Evolutionary conservation across 2,888 invertebrate genomes (phyloP), one percentile per base, ranked within the genome.

Genomic region (Dryomyza anilis): DNA sequence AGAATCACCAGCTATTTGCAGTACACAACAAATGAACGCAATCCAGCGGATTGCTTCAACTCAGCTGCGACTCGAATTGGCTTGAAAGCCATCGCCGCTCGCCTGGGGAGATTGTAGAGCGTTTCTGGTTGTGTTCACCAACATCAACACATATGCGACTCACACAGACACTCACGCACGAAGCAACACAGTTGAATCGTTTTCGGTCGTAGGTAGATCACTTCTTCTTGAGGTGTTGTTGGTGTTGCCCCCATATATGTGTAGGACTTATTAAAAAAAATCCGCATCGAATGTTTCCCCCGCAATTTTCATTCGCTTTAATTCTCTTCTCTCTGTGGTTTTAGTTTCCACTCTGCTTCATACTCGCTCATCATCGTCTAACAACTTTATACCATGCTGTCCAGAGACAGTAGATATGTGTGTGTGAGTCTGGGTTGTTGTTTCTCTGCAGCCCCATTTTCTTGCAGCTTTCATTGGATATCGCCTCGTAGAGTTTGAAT

Each of bases 181-280:
- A 27, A 3, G 19, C 6, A 30, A 14, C 52, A 23, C 21, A 48
- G 43, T 19, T 61, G 61, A 36, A 53, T 10, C 39, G 21, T 27
- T 36, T 64, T 65, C 56, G 69, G 70, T 70, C 71, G 73, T 73
- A 70, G 73, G 72, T 65, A 69, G 72, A 71, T 69, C 72, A 70
- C 53, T 39, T 36, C 43, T 61, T 50, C 52, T 60, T 33, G 29
- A 27, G 12, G 19, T 27, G 50, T 63, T 48, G 25, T 66, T 70
- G 68, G 63, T 65, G 66, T 39, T n/a, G n/a, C n/a, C n/a, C n/a
- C n/a, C n/a, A n/a, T n/a, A n/a, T n/a, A n/a, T n/a, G n/a, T n/a
- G n/a, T n/a, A n/a, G n/a, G n/a, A n/a, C n/a, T n/a, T n/a, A n/a
- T n/a, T n/a, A 48, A 48, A 48, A 2, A 48, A 21, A 30, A 27